Evolutionary conservation across 1,140 invertebrate species (phyloP), one percentile per base, ranked within the genome.

Genomic region (Phocides pigmalion): DNA sequence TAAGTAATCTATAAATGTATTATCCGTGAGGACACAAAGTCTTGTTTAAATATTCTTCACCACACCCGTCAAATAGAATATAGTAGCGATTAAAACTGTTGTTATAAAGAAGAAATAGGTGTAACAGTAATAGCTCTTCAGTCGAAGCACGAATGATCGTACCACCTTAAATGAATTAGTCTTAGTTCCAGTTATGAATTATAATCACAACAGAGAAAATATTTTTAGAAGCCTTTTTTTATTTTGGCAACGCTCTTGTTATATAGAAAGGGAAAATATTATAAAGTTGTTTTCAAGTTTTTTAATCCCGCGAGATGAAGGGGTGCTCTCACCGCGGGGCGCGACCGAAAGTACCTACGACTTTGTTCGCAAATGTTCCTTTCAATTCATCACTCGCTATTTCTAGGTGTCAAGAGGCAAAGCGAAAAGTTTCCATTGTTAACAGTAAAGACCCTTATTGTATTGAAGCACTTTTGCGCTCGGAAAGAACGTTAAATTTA

Each of bases 381-480:
- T 72, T 72, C 66, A 68, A 84, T 82, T 78, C 76, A 81, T 81
- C 69, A 75, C 64, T 53, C 69, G 68, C 64, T 68, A 64, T 78
- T 72, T 68, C 73, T 68, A 81, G 74, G 73, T 77, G 79, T 79
- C 80, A 84, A 81, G 74, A 76, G 75, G 73, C 62, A 69, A 73
- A 76, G 70, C 67, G 70, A 77, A 84, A 79, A 82, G 70, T 81
- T 82, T 65, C 62, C 61, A 76, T 82, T 80, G 75, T 80, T 64
- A 47, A n/a, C 47, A 58, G 51, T 69, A 77, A 77, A 74, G 59
- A 70, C 65, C 61, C 61, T 72, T 72, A 74, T 70, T 79, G 68
- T 71, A 69, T 75, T 50, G 61, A 66, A 77, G 42, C 56, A 56
- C 71, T 77, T 84, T 79, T 53, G 74, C 72, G 68, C 66, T 75